Evolutionary conservation across 2,888 invertebrate species (phyloP).

Genomic region (Shargacucullia verbasci): DNA sequence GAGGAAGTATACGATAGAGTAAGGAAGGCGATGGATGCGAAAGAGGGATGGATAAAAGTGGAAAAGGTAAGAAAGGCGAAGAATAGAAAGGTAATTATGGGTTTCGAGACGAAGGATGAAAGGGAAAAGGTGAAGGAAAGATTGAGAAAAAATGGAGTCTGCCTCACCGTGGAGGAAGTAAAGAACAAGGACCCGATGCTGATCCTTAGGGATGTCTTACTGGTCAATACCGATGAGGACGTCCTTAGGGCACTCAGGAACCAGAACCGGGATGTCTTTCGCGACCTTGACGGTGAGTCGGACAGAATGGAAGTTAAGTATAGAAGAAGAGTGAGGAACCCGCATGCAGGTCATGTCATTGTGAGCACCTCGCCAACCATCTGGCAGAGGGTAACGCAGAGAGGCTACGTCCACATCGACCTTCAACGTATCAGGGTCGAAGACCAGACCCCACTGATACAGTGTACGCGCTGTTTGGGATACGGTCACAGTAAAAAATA

Average conservation of each 20-base stretch:
- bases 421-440: conserved; percentile 1
- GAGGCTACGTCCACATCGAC: background rate
- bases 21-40: background rate
- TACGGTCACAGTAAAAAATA: background rate
- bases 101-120: background rate
- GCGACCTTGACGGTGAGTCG: background rate
- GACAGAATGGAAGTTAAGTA: background rate
- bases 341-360: background rate
- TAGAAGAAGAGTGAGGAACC: background rate
- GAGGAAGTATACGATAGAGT: background rate
- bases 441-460: background rate
- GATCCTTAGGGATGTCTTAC: background rate
- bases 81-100: background rate
- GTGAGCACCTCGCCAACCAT: background rate
- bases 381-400: too few relatives aligned
- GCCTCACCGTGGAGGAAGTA: conserved; percentile 10
- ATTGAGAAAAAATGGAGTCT: background rate
- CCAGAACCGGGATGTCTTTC: conserved; percentile 1
- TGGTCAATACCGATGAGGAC: conserved; percentile 1
- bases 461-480: too few relatives aligned
- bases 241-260: background rate
- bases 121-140: background rate
- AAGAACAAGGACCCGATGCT: conserved; percentile 3
- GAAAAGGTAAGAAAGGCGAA: background rate
- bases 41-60: background rate